A percentile compares a stretch with the other conserved stretches of the same genome.
Conservation (phyloP, 2,797 vertebrate species). For the Brotogeris chrysoptera region DNA sequence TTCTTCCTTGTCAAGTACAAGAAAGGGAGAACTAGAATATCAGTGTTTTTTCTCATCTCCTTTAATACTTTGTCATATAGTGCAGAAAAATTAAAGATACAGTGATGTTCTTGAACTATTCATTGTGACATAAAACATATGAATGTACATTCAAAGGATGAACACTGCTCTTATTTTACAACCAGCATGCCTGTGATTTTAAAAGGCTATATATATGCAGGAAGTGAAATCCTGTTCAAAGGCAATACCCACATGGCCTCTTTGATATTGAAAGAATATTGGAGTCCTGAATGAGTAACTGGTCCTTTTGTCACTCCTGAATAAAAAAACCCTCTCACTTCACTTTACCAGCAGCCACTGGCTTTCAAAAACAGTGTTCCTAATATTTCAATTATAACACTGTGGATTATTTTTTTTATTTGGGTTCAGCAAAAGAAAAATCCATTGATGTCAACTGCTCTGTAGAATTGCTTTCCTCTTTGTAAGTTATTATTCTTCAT, state of each 20-base stretch:
- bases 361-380: neutral
- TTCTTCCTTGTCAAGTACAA: neutral
- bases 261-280: neutral
- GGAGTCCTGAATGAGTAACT: neutral
- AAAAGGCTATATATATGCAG: neutral
- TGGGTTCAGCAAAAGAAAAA: neutral
- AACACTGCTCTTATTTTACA: neutral
- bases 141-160: neutral
- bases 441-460: neutral
- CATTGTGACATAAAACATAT: neutral
- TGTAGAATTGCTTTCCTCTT: neutral
- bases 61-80: neutral
- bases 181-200: neutral
- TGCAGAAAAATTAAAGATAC: neutral
- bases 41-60: neutral
- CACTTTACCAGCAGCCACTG: neutral
- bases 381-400: neutral
- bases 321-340: neutral
- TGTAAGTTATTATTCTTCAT: neutral
- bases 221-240: neutral
- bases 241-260: neutral
- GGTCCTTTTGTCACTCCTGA: neutral
- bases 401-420: neutral
- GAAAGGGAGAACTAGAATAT: neutral
- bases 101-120: neutral